These are phyloP conservation scores for Ennomos erosarius DNA, from an alignment of 2,888 invertebrate species.

Conservation along the genomic window DNA sequence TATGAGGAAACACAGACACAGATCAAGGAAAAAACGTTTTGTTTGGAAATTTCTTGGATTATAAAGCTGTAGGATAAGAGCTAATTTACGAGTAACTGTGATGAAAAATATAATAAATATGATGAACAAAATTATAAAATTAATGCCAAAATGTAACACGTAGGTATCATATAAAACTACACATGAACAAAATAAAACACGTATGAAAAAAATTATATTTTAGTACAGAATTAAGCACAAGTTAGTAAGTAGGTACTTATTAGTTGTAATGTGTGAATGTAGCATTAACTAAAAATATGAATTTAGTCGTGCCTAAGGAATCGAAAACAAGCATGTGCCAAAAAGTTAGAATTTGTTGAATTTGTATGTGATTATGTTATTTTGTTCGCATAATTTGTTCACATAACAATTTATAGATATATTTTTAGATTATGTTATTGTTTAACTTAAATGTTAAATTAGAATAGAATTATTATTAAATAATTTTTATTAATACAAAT, in stretches of 20 bases:
- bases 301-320: conserved; percentile 30
- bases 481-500: conserved; percentile 11
- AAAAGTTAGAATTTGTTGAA: conserved; percentile 33
- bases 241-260: no score
- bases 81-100: no score
- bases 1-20: no score
- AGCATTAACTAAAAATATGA: conserved; percentile 41
- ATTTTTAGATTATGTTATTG: conserved; percentile 14
- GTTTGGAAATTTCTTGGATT: no score
- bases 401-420: no score
- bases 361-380: conserved; percentile 25
- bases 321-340: conserved; percentile 42
- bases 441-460: conserved; percentile 22
- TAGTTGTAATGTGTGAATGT: conserved; percentile 3
- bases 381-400: no score
- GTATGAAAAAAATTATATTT: conserved; percentile 24
- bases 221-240: no score
- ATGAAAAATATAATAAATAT: no score
- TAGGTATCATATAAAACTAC: neutral
- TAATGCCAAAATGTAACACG: no score
- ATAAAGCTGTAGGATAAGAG: no score
- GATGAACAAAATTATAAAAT: no score
- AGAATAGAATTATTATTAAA: conserved; percentile 22
- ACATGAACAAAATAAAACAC: conserved; percentile 1
- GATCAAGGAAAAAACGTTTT: no score